These are phyloP conservation scores for Ailuropoda melanoleuca DNA, from an alignment of 2,113 vertebrate species.

Conservation along the genomic window DNA sequence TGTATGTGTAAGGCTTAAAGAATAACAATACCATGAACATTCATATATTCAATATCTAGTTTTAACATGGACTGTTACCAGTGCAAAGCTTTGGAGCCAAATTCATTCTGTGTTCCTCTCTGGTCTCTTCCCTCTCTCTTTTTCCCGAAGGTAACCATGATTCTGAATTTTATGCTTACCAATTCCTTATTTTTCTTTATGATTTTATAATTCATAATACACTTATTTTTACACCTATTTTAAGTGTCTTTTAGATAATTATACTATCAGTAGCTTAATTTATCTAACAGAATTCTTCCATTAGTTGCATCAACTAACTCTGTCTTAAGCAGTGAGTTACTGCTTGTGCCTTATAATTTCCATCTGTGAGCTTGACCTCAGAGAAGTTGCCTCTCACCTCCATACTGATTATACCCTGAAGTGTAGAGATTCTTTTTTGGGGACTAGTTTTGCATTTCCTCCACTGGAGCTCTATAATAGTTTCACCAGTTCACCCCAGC, in stretches of 20 bases:
- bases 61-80: not conserved
- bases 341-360: not conserved
- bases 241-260: not conserved
- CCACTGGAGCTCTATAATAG: not conserved
- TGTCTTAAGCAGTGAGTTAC: not conserved
- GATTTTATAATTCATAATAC: not conserved
- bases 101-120: not conserved
- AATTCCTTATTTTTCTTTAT: not conserved
- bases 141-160: not conserved
- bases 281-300: not conserved
- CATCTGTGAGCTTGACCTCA: not conserved
- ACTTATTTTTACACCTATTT: not conserved
- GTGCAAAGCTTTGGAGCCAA: not conserved
- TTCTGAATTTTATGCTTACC: not conserved
- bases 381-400: not conserved
- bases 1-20: not conserved
- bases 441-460: not conserved
- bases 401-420: not conserved
- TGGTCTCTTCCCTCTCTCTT: not conserved
- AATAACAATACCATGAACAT: not conserved
- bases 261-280: not conserved
- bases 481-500: not conserved
- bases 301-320: not conserved
- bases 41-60: not conserved
- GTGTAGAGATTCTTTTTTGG: not conserved